Base-by-base conservation (phyloP, 2,113 vertebrate genomes). In the Mormyrus iriodes region DNA sequence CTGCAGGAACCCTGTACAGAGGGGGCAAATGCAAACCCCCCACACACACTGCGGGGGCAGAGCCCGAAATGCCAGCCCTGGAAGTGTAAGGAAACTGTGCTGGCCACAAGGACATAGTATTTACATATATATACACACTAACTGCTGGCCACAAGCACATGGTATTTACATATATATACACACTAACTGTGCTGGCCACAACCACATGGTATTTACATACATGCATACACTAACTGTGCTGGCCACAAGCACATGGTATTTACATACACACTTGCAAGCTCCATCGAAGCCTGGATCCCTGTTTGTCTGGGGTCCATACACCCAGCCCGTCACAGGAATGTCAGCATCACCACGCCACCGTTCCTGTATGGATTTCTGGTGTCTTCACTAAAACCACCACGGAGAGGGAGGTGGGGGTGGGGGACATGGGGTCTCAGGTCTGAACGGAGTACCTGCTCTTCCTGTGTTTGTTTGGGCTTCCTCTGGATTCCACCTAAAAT, bases 311-410 rank as follows among this genome's bases (percentile, higher is more conserved):
- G 51, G 2, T 53, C 15, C 51, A 10, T 15, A 9, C 51, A 3
- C 51, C 9, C 52, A 17, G 35, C 31, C 5, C 6, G n/a, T 27
- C 3, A 24, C n/a, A 31, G 69, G 69, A 73, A 73, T 73, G 24
- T 73, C 69, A 73, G 31, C n/a, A 53, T 83, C 49, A 31, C 73
- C 10, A 9, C 13, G 15, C 7, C 12, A 15, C 19, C 12, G 27
- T 55, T 24, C 2, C 27, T 83, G 24, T 76, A 91, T 90, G 91
- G 91, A 79, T 87, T 76, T 73, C 53, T 55, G 53, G 53, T 15
- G 17, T 55, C 12, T 21, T 17, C 13, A 55, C n/a, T n/a, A n/a
- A n/a, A n/a, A n/a, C n/a, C n/a, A n/a, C n/a, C n/a, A n/a, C n/a
- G n/a, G n/a, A n/a, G n/a, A n/a, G n/a, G n/a, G n/a, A n/a, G n/a